These are phyloP conservation scores for Sycophila texana DNA, from an alignment of 2,888 invertebrate species.

Conservation along the genomic window DNA sequence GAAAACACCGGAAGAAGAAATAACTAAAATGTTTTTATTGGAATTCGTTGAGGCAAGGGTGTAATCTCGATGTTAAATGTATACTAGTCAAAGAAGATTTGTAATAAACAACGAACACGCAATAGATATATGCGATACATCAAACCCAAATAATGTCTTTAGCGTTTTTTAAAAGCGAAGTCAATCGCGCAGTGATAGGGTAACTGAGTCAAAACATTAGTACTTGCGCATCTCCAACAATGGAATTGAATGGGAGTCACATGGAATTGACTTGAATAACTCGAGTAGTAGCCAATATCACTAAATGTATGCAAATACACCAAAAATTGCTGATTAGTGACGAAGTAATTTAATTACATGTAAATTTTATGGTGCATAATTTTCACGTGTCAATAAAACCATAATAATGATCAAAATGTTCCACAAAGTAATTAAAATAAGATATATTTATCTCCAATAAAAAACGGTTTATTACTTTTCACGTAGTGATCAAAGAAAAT, in stretches of 20 bases:
- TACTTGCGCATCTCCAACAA: slow-evolving; percentile 38
- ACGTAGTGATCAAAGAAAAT: slow-evolving; percentile 43
- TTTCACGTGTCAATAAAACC: slow-evolving; percentile 41
- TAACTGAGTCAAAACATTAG: slow-evolving; percentile 9
- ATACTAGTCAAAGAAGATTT: slow-evolving; percentile 11
- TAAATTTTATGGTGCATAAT: slow-evolving; percentile 36
- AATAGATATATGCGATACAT: slow-evolving; percentile 18
- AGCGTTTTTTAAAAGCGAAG: slow-evolving; percentile 29
- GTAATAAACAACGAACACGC: slow-evolving; percentile 40
- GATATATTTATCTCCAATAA: slow-evolving; percentile 54
- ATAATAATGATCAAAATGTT: slow-evolving; percentile 62
- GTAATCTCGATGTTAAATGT: slow-evolving; percentile 28
- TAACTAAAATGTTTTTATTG: slow-evolving; percentile 11
- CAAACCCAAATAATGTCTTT: slow-evolving; percentile 13
- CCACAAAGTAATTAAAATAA: slow-evolving; percentile 52
- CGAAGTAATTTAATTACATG: slow-evolving; percentile 21
- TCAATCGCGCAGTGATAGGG: slow-evolving; percentile 47
- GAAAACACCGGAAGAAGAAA: slow-evolving; percentile 55
- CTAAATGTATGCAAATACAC: slow-evolving; percentile 28
- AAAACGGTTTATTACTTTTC: slow-evolving; percentile 63
- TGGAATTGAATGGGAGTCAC: slow-evolving; percentile 52
- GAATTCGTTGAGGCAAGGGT: neutral
- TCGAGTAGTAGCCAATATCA: slow-evolving; percentile 26
- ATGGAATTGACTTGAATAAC: slow-evolving; percentile 46
- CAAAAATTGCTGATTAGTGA: slow-evolving; percentile 22